Base-by-base conservation (phyloP, 2,888 invertebrate species). In the Leptinotarsa juncta region DNA sequence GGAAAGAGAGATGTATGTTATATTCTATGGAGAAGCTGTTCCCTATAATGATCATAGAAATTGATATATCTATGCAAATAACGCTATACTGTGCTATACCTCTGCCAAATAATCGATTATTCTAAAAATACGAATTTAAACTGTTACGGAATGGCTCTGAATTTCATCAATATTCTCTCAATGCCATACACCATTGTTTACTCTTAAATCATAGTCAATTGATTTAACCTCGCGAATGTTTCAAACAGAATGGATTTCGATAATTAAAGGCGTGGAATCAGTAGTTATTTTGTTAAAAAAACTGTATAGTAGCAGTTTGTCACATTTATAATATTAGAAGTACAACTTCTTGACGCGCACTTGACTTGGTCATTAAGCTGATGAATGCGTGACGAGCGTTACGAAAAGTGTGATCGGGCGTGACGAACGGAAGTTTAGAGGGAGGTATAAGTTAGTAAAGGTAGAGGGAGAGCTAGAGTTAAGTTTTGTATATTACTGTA, bases 211-310 rank as follows among this genome's bases (percentile, higher is more conserved):
- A 50, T 67, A 26, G 16, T 68, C 42, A 49, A 68, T 68, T 68
- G 23, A 3, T 67, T 50, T 26, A 55, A 55, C 68, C 68, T 68
- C 55, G 32, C 26, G 15, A 51, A 55, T 68, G 55, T 26, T 32
- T 62, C 32, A 3, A 32, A 53, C 53, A 53, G 55, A 16, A 26
- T 23, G 20, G 67, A 23, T 67, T 67, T 49, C 23, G 50, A 67
- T 51, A 67, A 67, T 67, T 20, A 53, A n/a, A 55, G 55, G 68
- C 55, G 68, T 68, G 42, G 42, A 42, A 32, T 42, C 53, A 18
- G 18, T 16, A 5, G n/a, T 68, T 55, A 55, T 26, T 55, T 18
- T 15, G 14, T n/a, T 20, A 20, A 16, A 15, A 32, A 32, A 32
- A 26, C 4, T 5, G 32, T 5, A 32, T 5, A 5, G 32, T 32